Evolutionary conservation across 2,113 vertebrate genomes (phyloP), one percentile per base, ranked within the genome.

Genomic region (Rallus limicola): DNA sequence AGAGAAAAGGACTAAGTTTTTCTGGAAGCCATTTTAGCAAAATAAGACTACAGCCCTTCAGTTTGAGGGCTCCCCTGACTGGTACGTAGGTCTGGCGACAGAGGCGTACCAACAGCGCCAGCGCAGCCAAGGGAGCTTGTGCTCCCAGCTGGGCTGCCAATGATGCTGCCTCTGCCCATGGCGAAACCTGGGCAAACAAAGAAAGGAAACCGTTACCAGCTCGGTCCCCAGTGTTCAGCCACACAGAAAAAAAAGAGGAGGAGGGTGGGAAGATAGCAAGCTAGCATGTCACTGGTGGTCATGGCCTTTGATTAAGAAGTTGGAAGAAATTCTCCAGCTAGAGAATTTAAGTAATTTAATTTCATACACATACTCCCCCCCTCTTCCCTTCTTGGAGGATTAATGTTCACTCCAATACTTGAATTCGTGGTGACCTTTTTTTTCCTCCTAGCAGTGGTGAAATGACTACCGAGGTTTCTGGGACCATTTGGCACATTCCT

Each of bases 391-490:
- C 68, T 44, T 46, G 21, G n/a, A 93, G 68, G 42, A 93, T 20
- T 83, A 92, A 80, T 13, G 14, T 81, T 71, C 88, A 86, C 15
- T 83, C 48, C 62, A 68, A 29, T 28, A 71, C 18, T 40, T 36
- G 42, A 92, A 86, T 92, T 83, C 64, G 44, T 6, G 34, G 40
- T 42, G 48, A 82, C 76, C 76, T 78, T 78, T 64, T 86, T 78
- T 59, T 91, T 91, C 76, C 69, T 86, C 71, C 64, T 28, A 90
- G 72, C 56, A 75, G 29, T 44, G 53, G 17, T 65, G 46, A 90
- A 92, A 91, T 28, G 42, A 79, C 38, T 86, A 13, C 64, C 86
- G 90, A 92, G 65, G 40, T 86, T 88, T 86, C 65, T 92, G 69
- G 76, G 86, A 68, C 72, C 82, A 88, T 71, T 44, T 59, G 69